Evolutionary conservation across 2,888 invertebrate genomes (phyloP), one percentile per base, ranked within the genome.

Genomic region (Crematogaster levior): DNA sequence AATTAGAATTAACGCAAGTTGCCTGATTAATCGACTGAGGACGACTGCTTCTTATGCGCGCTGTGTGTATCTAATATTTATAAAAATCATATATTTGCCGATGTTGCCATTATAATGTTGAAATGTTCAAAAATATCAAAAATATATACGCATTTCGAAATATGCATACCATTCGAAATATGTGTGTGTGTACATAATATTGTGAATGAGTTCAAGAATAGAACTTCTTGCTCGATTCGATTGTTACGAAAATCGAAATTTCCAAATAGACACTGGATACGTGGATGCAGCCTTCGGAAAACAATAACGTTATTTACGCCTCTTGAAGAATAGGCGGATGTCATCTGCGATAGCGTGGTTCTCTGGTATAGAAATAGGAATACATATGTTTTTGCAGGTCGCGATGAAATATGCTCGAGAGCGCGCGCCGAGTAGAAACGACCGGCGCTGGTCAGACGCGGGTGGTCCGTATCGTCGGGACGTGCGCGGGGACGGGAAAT

Each of bases 401-500:
- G 77, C 30, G 34, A 24, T 73, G 43, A 79, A 73, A 79, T 79
- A 79, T 73, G 56, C 56, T 43, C 30, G 43, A 21, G 34, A 53
- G 34, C 43, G 43, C 43, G 73, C 77, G 21, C n/a, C 65, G 43
- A 81, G 61, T 81, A 53, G 74, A 63, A 74, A 53, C 43, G 15
- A 12, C 51, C 40, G 60, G 63, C 61, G 37, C 24, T 82, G 82
- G 68, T 82, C 75, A 82, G 66, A 82, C 66, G 66, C 60, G 43
- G 37, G 24, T 40, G 53, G 51, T 77, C 53, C 34, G 30, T 68
- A 68, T 60, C 66, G 48, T 46, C 48, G 63, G n/a, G 46, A 81
- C 65, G 65, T 75, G 65, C 24, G 48, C n/a, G 60, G 60, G n/a
- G 53, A 60, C 82, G 73, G 83, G 21, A 82, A 51, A 83, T 82